Evolutionary conservation across 2,797 vertebrate species (phyloP), one percentile per base, ranked within the genome.

Genomic region (Eulemur coronatus): DNA sequence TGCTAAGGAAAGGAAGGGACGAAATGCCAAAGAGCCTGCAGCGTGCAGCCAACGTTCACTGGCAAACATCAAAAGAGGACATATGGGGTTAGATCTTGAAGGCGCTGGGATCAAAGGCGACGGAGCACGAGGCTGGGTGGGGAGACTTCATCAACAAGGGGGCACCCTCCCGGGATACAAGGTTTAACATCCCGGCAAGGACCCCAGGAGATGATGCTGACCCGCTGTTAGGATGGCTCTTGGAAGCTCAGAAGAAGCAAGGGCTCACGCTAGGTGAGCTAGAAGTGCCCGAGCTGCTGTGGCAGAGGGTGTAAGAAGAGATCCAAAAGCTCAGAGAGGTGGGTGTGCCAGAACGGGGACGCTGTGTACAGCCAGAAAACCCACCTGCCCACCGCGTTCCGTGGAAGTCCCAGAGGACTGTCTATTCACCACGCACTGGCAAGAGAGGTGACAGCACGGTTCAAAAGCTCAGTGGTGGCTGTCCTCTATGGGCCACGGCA

Each of bases 41-140:
- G 90, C 43, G 43, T n/a, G 24, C 18, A 38, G 82, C n/a, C 72
- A 46, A 1, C 43, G 1, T 6, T 7, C 22, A 26, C 63, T 61
- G 87, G 72, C 70, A 69, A 70, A 57, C 61, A 73, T 46, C 46
- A 10, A 46, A 72, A 63, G 26, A n/a, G 41, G 0, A 7, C 20
- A 18, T 3, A 0, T 18, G 76, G 24, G 87, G 15, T 41, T 41
- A 28, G 79, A 43, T 61, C 46, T 35, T 0, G 7, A 70, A 55
- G 41, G 1, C 26, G 41, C 84, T 2, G 4, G 41, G 38, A 55
- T 61, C 14, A 17, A 46, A 59, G 80, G 76, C 30, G 5, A 22
- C 0, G 26, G 22, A n/a, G 24, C 0, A 1, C 0, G 46, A 46
- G 17, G 38, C 6, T 10, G 65, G 80, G 1, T 0, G 2, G 15